Evolutionary conservation across 2,113 vertebrate genomes (phyloP).

Genomic region (Rhagologus leucostigma): DNA sequence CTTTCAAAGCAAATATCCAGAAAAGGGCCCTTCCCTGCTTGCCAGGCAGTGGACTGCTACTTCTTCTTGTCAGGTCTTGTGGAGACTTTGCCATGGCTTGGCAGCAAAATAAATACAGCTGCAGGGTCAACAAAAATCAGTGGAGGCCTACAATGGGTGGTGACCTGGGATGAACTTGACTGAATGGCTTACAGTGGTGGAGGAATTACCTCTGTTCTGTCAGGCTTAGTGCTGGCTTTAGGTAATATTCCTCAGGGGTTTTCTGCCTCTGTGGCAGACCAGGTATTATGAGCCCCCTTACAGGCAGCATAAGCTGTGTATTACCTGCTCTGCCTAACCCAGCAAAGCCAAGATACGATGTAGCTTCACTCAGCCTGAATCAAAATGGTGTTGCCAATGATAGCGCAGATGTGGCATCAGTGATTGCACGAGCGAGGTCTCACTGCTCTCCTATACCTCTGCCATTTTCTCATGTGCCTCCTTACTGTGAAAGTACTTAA

Average conservation of each 20-base stretch:
- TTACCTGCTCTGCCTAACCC: not conserved
- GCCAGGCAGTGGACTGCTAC: not conserved
- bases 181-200: accelerated
- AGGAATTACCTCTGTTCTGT: not conserved
- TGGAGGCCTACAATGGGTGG: not conserved
- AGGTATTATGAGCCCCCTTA: not conserved
- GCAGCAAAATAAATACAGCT: not conserved
- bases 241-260: not conserved
- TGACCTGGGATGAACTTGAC: not conserved
- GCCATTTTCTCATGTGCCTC: not conserved
- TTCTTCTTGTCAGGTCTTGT: not conserved
- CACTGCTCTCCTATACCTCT: not conserved
- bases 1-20: not conserved
- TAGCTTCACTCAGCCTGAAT: not conserved
- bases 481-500: not conserved
- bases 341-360: not conserved
- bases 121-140: not conserved
- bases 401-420: not conserved
- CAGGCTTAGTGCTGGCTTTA: not conserved
- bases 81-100: not conserved
- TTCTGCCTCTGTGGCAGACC: not conserved
- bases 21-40: not conserved
- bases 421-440: not conserved
- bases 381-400: not conserved
- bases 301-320: not conserved